Conservation (phyloP, 2,113 vertebrate species). For the Galbula dea region DNA sequence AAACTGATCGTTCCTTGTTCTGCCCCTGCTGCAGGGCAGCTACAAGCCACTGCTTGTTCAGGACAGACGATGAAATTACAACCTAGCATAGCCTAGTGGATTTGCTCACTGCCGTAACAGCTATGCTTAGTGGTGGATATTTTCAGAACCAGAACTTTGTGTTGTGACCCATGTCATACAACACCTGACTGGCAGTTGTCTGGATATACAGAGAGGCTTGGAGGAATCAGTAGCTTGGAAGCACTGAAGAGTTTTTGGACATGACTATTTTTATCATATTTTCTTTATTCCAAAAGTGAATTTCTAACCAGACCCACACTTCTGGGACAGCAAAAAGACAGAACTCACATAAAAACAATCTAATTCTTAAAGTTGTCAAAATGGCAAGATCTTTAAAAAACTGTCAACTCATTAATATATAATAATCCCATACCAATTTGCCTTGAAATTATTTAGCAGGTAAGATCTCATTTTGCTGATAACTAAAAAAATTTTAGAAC, state of each 20-base stretch:
- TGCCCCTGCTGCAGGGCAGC: neutral
- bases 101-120: neutral
- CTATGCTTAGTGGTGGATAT: constrained; percentile 22
- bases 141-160: constrained; percentile 22
- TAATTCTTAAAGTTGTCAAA: neutral
- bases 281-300: neutral
- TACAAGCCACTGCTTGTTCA: neutral
- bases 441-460: neutral
- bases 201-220: neutral
- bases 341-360: neutral
- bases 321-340: neutral
- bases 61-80: neutral
- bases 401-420: neutral
- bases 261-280: neutral
- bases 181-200: constrained; percentile 49
- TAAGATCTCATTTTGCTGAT: neutral
- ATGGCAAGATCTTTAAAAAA: constrained; percentile 8
- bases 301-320: neutral
- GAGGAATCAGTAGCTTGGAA: neutral
- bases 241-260: neutral
- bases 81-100: neutral
- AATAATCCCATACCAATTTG: neutral
- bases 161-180: neutral
- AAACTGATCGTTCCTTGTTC: neutral
- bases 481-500: neutral